Evolutionary conservation across 2,888 invertebrate species (phyloP), one percentile per base, ranked within the genome.

Genomic region (Aphidoletes aphidimyza): DNA sequence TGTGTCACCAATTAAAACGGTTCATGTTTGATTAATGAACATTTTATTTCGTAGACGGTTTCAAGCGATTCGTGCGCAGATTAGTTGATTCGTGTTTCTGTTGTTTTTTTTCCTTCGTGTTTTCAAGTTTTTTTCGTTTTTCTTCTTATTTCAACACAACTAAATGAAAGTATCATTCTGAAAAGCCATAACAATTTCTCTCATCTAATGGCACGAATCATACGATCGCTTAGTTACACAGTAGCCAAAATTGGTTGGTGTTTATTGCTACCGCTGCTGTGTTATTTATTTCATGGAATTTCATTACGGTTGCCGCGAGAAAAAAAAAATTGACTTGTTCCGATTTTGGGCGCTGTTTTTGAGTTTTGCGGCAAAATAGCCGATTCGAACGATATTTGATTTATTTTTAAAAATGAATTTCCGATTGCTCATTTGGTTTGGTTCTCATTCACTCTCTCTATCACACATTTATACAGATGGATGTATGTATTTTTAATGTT

Each of bases 341-440:
- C 3, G 54, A 54, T 22, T 54, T 69, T 69, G n/a, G n/a, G n/a
- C 8, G 26, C 34, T 17, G 30, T 30, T 30, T 69, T 30, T 34
- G 69, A 69, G 11, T 26, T 34, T 69, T 34, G 69, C 69, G 30
- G 69, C 34, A 14, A 69, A 69, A 30, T 11, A 42, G 42, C 42
- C 42, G n/a, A 42, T 69, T 30, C 5, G 34, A 54, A 30, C 6
- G 14, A 42, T 69, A 30, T 69, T 69, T 69, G 69, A 69, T 69
- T 69, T 69, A 69, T 69, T 69, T 69, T 69, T 69, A 69, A 69
- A n/a, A n/a, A 69, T 69, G 26, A 30, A 69, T 69, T 69, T 69
- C 54, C 54, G 54, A 54, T n/a, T 22, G 54, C 54, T 26, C n/a
- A 54, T 54, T 26, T 54, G n/a, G n/a, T n/a, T n/a, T n/a, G n/a